Evolutionary conservation across 2,888 invertebrate genomes (phyloP), one percentile per base, ranked within the genome.

Genomic region (Tipula unca): DNA sequence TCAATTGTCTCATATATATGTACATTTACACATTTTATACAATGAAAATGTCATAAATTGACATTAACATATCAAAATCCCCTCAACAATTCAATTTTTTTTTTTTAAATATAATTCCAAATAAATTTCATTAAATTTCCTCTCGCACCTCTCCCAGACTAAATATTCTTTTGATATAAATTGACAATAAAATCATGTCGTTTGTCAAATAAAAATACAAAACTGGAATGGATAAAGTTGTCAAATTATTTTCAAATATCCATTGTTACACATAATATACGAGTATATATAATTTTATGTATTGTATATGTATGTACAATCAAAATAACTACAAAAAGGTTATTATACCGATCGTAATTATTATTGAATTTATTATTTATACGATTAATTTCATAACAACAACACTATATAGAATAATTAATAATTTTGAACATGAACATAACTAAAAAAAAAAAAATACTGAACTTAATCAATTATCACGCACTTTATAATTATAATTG

Each of bases 401-500:
- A 69, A 3, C n/a, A 48, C n/a, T 48, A n/a, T 48, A 39, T n/a
- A n/a, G 3, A 25, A 69, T 69, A 69, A 69, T 69, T 69, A 69
- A 69, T 69, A 69, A 69, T 69, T 69, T 69, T 69, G 69, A 69
- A 69, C 69, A 69, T 69, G 25, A 69, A 69, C 48, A 17, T 54
- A 6, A 4, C 32, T 32, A 32, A 6, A 1, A 32, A 32, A 32
- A 32, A 32, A n/a, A 48, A 20, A 69, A 14, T 25, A 25, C 69
- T 25, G 69, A 69, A 69, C 25, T 69, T 69, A 69, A 69, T 69
- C 69, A 69, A 69, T 69, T 69, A 69, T 69, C 69, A 69, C 69
- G 69, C 69, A 69, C 69, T 69, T 69, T 69, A 69, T 69, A 69
- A 69, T 69, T 69, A 69, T 69, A 69, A 69, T 69, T 69, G 69